phyloP scores from a whole-genome alignment of 2,888 invertebrate genomes.

The Agriopis marginaria region DNA sequence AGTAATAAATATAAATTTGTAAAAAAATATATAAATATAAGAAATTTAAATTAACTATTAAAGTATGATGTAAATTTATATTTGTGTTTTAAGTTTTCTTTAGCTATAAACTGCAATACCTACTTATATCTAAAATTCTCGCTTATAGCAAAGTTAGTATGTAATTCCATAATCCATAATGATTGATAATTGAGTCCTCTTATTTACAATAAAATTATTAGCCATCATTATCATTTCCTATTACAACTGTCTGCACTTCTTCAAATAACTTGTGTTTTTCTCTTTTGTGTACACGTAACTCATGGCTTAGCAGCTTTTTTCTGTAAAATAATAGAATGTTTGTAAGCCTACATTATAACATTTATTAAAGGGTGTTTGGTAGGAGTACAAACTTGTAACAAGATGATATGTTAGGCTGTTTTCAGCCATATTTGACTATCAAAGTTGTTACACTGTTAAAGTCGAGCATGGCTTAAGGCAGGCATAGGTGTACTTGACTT shows the following conservation, averaged over 20 bases:
- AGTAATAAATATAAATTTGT: background rate
- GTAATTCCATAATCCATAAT: too few species aligned
- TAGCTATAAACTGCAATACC: too few species aligned
- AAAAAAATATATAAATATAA: background rate
- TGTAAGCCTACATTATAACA: background rate
- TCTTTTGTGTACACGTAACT: constrained; percentile 44
- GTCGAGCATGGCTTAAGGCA: too few species aligned
- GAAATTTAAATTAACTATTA: background rate
- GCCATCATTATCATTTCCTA: constrained; percentile 39
- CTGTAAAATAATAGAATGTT: constrained; percentile 31
- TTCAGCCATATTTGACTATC: too few species aligned
- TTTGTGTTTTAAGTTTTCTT: background rate
- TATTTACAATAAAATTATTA: background rate
- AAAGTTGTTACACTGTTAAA: too few species aligned
- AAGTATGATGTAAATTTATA: background rate
- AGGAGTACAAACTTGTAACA: too few species aligned
- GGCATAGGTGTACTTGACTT: too few species aligned
- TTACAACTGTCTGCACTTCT: constrained; percentile 41
- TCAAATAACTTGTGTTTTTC: constrained; percentile 45
- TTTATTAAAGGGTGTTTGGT: too few species aligned
- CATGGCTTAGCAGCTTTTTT: constrained; percentile 44
- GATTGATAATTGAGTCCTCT: too few species aligned
- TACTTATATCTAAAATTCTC: background rate
- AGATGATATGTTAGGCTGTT: too few species aligned
- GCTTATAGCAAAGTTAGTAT: too few species aligned